phyloP scores from a whole-genome alignment of 1,140 invertebrate species.

The Maniola jurtina region DNA sequence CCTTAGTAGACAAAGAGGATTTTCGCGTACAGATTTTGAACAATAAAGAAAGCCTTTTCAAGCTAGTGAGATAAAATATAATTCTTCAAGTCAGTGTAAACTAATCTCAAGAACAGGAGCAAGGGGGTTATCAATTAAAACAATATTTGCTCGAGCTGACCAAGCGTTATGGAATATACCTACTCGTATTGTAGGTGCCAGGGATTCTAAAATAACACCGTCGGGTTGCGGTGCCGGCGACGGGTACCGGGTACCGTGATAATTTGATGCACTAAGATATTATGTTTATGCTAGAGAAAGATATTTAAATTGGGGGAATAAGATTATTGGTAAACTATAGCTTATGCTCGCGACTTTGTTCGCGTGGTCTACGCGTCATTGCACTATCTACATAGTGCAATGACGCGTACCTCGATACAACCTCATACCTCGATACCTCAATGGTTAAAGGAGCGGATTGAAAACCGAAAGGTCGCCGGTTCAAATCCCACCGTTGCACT shows the following conservation, averaged over 20 bases:
- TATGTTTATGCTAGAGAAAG: conserved; percentile 7
- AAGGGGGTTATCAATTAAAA: conserved; percentile 51
- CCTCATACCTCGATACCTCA: too few species aligned
- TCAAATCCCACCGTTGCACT: too few species aligned
- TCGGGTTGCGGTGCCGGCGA: conserved; percentile 20
- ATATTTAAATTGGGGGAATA: not conserved
- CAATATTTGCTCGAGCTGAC: conserved; percentile 45
- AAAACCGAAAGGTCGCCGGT: too few species aligned
- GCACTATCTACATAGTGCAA: too few species aligned
- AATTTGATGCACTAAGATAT: conserved; percentile 13
- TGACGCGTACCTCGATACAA: too few species aligned
- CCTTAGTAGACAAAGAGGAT: too few species aligned
- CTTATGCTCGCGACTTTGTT: too few species aligned
- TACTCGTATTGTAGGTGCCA: conserved; percentile 18
- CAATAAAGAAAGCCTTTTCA: too few species aligned
- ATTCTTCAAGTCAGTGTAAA: conserved; percentile 9
- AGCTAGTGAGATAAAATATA: not conserved
- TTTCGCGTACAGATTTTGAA: not conserved
- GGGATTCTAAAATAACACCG: conserved; percentile 31
- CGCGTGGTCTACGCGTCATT: too few species aligned
- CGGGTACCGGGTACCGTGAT: conserved; percentile 10
- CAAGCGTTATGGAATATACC: conserved; percentile 39
- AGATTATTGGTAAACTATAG: too few species aligned
- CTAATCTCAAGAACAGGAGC: conserved; percentile 15
- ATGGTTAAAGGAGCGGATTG: too few species aligned